These are phyloP conservation scores for Hystrix cristata DNA, from an alignment of 2,113 vertebrate species.

Conservation along the genomic window DNA sequence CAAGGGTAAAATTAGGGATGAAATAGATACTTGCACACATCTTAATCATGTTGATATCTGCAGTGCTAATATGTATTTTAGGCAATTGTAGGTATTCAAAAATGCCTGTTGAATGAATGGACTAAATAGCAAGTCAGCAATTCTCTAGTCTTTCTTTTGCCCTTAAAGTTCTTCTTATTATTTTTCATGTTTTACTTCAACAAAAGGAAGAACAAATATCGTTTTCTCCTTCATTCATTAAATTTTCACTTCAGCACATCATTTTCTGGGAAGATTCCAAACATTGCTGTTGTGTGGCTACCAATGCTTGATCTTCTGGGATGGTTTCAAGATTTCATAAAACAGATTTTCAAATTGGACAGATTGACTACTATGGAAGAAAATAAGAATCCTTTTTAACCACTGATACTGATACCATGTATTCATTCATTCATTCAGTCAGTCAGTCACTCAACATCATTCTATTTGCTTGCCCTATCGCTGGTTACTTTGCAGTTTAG, in stretches of 20 bases:
- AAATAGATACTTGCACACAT: not conserved
- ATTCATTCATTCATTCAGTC: not conserved
- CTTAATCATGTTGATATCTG: not conserved
- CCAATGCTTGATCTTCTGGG: not conserved
- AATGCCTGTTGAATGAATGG: not conserved
- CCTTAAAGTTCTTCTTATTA: not conserved
- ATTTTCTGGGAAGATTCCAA: constrained; percentile 16
- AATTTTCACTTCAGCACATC: not conserved
- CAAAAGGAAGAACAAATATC: not conserved
- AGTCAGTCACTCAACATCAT: not conserved
- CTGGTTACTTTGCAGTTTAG: not conserved
- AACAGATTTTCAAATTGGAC: not conserved
- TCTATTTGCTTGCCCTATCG: not conserved
- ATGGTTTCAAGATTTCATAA: constrained; percentile 27
- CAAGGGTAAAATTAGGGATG: not conserved
- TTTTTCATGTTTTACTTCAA: not conserved
- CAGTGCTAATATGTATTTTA: not conserved
- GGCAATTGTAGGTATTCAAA: not conserved
- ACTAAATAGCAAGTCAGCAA: not conserved
- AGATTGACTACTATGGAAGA: not conserved
- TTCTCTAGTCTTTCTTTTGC: not conserved
- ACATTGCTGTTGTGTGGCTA: not conserved
- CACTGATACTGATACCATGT: not conserved
- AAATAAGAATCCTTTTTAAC: not conserved
- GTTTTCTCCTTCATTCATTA: constrained; percentile 1